Percentiles rank a stretch among this genome's conserved stretches.
Evolutionary conservation across 2,113 vertebrate genomes (phyloP).

Genomic region (Channa maculata): DNA sequence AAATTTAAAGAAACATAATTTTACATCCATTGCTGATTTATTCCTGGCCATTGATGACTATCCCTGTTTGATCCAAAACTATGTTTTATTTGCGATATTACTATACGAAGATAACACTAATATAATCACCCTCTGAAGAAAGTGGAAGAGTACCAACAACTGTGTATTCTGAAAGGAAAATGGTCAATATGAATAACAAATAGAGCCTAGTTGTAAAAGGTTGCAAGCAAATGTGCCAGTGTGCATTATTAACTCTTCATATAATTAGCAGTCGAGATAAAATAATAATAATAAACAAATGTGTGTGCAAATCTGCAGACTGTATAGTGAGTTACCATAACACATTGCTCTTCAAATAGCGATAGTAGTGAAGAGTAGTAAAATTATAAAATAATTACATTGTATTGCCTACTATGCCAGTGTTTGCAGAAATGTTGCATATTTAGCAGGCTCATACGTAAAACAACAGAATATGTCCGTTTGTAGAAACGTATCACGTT

Average conservation of each 20-base stretch:
- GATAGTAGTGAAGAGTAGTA: no score
- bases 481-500: not conserved
- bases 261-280: conserved; percentile 38
- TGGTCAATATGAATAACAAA: not conserved
- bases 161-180: conserved; percentile 6
- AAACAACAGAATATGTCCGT: not conserved
- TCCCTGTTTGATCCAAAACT: no score
- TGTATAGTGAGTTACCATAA: no score
- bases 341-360: no score
- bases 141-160: not conserved
- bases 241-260: conserved; percentile 17
- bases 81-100: no score
- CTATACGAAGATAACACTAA: no score
- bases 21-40: not conserved
- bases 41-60: not conserved
- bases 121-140: conserved; percentile 36
- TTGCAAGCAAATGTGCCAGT: conserved; percentile 18
- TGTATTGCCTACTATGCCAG: not conserved
- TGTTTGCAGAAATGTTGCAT: not conserved
- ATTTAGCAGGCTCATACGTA: not conserved
- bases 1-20: not conserved
- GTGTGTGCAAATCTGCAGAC: conserved; percentile 29
- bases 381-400: not conserved
- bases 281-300: conserved; percentile 11
- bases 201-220: conserved; percentile 3